Percentiles rank a stretch among this genome's conserved stretches.
phyloP scores from a whole-genome alignment of 2,888 invertebrate genomes.

The Drosophila cognata region DNA sequence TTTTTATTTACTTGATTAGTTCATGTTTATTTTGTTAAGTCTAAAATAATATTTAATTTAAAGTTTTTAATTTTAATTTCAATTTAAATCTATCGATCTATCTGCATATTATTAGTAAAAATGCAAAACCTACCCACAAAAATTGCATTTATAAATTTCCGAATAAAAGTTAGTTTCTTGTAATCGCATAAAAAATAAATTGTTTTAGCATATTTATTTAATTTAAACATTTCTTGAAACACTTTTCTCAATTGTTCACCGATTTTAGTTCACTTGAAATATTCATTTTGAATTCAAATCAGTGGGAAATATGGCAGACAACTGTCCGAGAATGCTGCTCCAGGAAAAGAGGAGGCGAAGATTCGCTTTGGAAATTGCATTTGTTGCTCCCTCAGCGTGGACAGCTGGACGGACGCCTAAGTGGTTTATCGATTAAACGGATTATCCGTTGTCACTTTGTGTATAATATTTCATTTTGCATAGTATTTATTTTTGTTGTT shows the following conservation, averaged over 20 bases:
- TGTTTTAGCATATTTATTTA: neutral
- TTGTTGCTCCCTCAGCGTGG: constrained; percentile 5
- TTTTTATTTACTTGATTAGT: neutral
- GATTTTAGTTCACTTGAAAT: neutral
- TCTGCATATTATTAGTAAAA: neutral
- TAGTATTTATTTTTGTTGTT: neutral
- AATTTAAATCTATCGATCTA: neutral
- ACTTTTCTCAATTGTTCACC: neutral
- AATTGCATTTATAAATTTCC: neutral
- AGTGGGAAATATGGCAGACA: neutral
- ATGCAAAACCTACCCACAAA: neutral
- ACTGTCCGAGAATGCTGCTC: neutral
- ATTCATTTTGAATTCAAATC: neutral
- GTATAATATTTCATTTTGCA: neutral
- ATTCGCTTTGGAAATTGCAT: constrained; percentile 10
- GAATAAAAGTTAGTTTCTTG: neutral
- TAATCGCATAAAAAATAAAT: neutral
- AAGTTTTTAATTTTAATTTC: no score
- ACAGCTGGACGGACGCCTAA: constrained; percentile 11
- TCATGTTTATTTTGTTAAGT: no score
- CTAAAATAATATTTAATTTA: neutral
- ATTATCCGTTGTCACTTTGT: constrained; percentile 10
- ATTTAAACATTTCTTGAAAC: neutral
- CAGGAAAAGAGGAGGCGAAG: neutral
- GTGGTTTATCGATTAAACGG: constrained; percentile 46